Conservation (phyloP, 2,888 invertebrate genomes). For the Lepidonotus clava region DNA sequence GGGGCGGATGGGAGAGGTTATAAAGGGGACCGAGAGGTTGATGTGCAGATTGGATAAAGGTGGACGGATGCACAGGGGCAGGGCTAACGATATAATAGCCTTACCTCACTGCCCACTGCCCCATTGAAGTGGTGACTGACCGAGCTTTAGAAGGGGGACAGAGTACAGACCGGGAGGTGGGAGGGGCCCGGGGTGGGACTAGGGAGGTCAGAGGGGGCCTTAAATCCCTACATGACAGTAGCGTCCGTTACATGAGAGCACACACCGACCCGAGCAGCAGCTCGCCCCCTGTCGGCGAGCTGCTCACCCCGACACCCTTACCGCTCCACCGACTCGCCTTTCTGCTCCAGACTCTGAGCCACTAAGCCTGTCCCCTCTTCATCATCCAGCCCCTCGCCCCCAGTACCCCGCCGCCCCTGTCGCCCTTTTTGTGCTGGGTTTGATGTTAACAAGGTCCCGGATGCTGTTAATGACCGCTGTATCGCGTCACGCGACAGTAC, state of each 20-base stretch:
- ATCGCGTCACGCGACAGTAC: neutral
- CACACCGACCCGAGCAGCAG: neutral
- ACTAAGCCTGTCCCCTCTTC: neutral
- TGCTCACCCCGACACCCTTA: neutral
- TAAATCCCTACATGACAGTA: neutral
- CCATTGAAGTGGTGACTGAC: conserved; percentile 23
- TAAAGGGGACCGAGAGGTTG: too few species aligned
- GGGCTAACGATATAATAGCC: conserved; percentile 45
- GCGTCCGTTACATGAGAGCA: neutral
- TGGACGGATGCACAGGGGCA: neutral
- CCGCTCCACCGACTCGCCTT: neutral
- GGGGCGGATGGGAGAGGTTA: neutral
- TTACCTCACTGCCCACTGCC: neutral
- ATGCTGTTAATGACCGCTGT: conserved; percentile 12
- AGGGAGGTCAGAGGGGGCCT: neutral
- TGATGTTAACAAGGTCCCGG: conserved; percentile 28
- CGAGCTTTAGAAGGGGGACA: neutral
- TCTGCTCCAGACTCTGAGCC: neutral
- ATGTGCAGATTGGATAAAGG: too few species aligned
- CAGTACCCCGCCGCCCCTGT: neutral
- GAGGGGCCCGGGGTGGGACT: neutral
- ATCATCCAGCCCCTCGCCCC: neutral
- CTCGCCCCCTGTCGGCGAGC: neutral
- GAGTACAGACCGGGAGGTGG: neutral
- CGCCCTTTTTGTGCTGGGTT: neutral